A percentile compares a stretch with the other conserved stretches of the same genome.
phyloP scores from a whole-genome alignment of 2,888 invertebrate genomes.

The Caenorhabditis sp. region DNA sequence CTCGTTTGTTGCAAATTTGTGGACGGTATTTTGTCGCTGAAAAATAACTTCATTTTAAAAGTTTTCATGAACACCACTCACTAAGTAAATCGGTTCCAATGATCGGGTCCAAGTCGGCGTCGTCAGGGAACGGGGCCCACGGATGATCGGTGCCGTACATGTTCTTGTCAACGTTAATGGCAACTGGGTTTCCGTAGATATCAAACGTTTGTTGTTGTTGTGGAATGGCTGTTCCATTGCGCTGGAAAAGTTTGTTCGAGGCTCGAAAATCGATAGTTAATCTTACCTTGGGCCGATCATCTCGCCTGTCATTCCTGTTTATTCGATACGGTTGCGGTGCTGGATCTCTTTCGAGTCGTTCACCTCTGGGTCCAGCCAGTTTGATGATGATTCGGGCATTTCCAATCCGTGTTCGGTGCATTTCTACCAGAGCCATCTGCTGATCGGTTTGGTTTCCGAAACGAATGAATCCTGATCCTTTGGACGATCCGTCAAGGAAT shows the following conservation, averaged over 20 bases:
- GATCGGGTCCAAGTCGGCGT: slow-evolving; percentile 50
- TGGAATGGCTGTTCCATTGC: slow-evolving; percentile 39
- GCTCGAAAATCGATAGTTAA: neutral
- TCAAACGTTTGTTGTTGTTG: slow-evolving; percentile 25
- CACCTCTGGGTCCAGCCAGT: slow-evolving; percentile 72
- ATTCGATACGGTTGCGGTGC: neutral
- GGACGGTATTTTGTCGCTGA: slow-evolving; percentile 52
- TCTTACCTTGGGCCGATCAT: slow-evolving; percentile 8
- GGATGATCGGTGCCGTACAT: slow-evolving; percentile 56
- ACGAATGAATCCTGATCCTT: slow-evolving; percentile 84
- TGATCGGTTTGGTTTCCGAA: slow-evolving; percentile 84
- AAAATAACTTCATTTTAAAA: slow-evolving; percentile 4
- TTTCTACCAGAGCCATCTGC: slow-evolving; percentile 84
- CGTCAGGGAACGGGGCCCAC: slow-evolving; percentile 52
- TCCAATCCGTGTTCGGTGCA: slow-evolving; percentile 81
- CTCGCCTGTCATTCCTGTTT: slow-evolving; percentile 7
- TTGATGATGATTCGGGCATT: slow-evolving; percentile 72
- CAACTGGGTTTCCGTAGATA: slow-evolving; percentile 35
- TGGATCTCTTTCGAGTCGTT: slow-evolving; percentile 68
- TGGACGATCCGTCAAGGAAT: slow-evolving; percentile 83
- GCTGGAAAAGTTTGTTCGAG: slow-evolving; percentile 14
- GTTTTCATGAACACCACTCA: slow-evolving; percentile 12
- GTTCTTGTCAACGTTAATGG: slow-evolving; percentile 43
- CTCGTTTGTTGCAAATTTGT: slow-evolving; percentile 55
- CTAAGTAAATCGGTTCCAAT: slow-evolving; percentile 60